Percentiles rank a stretch among this genome's conserved stretches.
Evolutionary conservation across 2,797 vertebrate genomes (phyloP).

Genomic region (Spondyliosoma cantharus): DNA sequence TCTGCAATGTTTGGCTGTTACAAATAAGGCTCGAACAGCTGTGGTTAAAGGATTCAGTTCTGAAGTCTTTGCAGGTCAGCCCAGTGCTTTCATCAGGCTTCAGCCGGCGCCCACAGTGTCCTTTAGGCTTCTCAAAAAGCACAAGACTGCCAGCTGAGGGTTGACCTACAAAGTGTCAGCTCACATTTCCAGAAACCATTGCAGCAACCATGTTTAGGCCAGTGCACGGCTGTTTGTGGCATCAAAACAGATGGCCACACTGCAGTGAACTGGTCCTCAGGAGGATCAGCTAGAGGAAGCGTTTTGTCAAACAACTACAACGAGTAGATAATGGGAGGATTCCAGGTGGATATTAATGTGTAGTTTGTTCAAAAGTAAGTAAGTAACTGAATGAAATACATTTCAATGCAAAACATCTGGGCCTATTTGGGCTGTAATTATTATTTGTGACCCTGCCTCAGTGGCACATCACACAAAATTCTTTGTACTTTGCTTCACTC

Average conservation of each 20-base stretch:
- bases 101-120: conserved; percentile 35
- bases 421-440: background rate
- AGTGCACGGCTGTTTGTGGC: conserved; percentile 42
- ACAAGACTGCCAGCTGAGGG: conserved; percentile 66
- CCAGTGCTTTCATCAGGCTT: conserved; percentile 29
- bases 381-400: background rate
- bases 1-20: conserved; percentile 13
- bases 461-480: background rate
- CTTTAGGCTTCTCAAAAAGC: conserved; percentile 56
- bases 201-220: conserved; percentile 62
- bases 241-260: conserved; percentile 63
- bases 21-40: conserved; percentile 17
- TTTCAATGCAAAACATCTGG: background rate
- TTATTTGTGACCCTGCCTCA: background rate
- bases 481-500: no score
- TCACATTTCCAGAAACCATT: conserved; percentile 75
- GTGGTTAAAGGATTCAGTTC: conserved; percentile 14
- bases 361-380: background rate
- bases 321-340: background rate
- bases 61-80: conserved; percentile 54
- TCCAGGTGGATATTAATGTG: background rate
- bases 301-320: background rate
- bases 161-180: conserved; percentile 69
- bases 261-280: conserved; percentile 17
- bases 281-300: conserved; percentile 6